A percentile compares a stretch with the other conserved stretches of the same genome.
phyloP scores from a whole-genome alignment of 2,113 vertebrate species.

The Callocephalon fimbriatum region DNA sequence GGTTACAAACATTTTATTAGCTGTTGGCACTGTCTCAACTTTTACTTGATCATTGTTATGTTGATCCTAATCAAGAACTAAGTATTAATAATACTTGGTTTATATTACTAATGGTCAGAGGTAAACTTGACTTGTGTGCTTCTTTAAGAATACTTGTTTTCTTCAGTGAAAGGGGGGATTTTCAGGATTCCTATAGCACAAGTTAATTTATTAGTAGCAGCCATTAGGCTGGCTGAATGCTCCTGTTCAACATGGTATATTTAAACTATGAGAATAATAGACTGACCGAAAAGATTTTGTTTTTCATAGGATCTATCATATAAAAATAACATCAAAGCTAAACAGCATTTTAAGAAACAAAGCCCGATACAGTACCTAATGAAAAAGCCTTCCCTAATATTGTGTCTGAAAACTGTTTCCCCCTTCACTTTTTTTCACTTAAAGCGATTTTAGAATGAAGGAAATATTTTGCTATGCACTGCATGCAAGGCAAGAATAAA shows the following conservation, averaged over 20 bases:
- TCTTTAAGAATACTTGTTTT: not conserved
- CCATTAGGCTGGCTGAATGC: not conserved
- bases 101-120: not conserved
- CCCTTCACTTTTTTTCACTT: not conserved
- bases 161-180: not conserved
- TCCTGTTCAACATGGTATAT: not conserved
- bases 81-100: not conserved
- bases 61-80: not conserved
- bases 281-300: not conserved
- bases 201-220: not conserved
- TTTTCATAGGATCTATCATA: not conserved
- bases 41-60: not conserved
- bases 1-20: not conserved
- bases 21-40: not conserved
- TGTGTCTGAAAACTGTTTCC: not conserved
- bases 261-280: not conserved
- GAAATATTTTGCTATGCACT: not conserved
- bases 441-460: not conserved
- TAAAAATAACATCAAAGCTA: not conserved
- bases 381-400: not conserved
- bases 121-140: not conserved
- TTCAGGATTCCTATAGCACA: not conserved
- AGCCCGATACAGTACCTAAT: not conserved
- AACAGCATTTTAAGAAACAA: not conserved
- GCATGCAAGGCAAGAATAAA: not conserved